Base-by-base conservation (phyloP, 2,888 invertebrate species). In the Pachydiplax longipennis region DNA sequence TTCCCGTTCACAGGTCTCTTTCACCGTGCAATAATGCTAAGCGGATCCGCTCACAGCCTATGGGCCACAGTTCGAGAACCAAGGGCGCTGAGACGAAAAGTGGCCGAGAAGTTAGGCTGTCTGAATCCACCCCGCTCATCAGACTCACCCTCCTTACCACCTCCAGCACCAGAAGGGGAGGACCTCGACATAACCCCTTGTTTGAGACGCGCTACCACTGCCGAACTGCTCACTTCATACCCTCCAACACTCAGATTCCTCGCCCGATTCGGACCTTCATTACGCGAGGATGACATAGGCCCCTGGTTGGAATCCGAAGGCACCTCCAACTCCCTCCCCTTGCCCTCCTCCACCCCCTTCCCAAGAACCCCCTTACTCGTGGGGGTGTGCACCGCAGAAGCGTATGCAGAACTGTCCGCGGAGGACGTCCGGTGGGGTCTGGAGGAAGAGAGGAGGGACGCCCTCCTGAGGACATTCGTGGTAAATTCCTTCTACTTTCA, bases 401-500 rank as follows among this genome's bases (percentile, higher is more conserved):
- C 97, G 92, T 97, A 97, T 93, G 95, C 96, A 92, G 97, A 96
- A 93, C 97, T 97, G 93, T 96, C 95, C 93, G 96, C 96, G 91
- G 95, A 96, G 91, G 97, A 97, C 92, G 96, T 98, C 90, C 95
- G 97, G 92, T 96, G 96, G 93, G 99, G 99, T 92, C 97, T 99
- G 94, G 97, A 97, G 92, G 97, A 97, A 92, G 96, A 97, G 92
- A 96, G 97, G 92, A 95, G 97, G 91, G 97, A 97, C 93, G 83
- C 83, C 31, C 92, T 92, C 91, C 91, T 93, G 48, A 92, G 94
- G 92, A 97, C 97, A 12, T 97, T 97, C 94, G 97, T 98, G 80
- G 95, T 98, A 92, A 98, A 98, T 95, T 96, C 97, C 91, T 98
- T 97, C 95, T 96, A 97, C 91, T 98, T 96, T 94, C 98, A 98